A percentile compares a stretch with the other conserved stretches of the same genome.
phyloP scores from a whole-genome alignment of 2,113 vertebrate genomes.

The Rhinolophus sinicus region DNA sequence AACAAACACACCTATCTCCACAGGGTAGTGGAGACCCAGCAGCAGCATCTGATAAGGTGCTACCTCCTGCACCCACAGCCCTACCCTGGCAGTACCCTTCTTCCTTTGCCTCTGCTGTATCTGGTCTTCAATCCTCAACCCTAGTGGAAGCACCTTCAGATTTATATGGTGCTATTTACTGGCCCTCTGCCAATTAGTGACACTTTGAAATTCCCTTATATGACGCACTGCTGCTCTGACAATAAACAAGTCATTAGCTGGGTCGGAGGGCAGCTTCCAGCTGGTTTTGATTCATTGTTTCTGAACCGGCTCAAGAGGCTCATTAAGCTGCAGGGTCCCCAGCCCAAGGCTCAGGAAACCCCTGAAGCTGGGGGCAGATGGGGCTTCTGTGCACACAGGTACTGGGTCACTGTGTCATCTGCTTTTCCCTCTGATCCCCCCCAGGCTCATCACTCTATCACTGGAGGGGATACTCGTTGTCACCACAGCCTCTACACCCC shows the following conservation, averaged over 20 bases:
- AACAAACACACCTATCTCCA: neutral
- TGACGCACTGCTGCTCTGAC: constrained; percentile 83
- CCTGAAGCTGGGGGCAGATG: neutral
- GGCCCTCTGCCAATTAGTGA: constrained; percentile 83
- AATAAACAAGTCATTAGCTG: constrained; percentile 87
- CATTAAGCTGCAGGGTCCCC: constrained; percentile 59
- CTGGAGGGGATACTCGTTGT: neutral
- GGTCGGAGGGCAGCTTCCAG: constrained; percentile 84
- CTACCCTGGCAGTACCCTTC: rapidly evolving
- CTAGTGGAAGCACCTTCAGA: constrained; percentile 58
- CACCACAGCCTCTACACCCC: rapidly evolving
- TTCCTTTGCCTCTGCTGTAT: neutral
- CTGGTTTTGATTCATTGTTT: constrained; percentile 84
- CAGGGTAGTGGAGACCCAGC: neutral
- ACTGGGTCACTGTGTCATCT: neutral
- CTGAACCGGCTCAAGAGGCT: constrained; percentile 74
- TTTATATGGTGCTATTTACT: constrained; percentile 86
- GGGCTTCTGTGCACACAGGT: neutral
- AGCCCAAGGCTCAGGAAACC: constrained; percentile 29
- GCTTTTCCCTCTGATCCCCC: neutral
- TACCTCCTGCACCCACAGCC: rapidly evolving
- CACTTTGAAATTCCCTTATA: constrained; percentile 84
- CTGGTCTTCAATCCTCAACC: neutral
- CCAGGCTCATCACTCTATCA: neutral
- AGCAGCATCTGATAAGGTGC: neutral